Evolutionary conservation across 2,797 vertebrate genomes (phyloP), one percentile per base, ranked within the genome.

Genomic region (Mormyrops attenuatus): DNA sequence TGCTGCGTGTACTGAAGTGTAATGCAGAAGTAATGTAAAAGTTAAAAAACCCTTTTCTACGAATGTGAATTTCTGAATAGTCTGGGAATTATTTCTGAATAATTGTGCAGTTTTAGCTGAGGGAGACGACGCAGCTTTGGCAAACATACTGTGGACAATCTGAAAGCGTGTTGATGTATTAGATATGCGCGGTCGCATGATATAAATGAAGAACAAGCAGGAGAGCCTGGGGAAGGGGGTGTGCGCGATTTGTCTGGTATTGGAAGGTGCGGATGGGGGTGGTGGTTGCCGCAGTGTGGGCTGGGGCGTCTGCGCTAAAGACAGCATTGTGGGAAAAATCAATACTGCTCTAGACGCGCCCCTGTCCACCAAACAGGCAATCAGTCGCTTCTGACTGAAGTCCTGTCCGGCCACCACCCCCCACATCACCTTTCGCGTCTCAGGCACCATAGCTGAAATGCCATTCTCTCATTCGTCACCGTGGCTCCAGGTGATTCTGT

Each of bases 241-340:
- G 15, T 80, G 47, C 7, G 41, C 73, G 26, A 15, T 52, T 15
- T 15, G 44, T 66, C 55, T 63, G 44, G 26, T 88, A 77, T 41
- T 53, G 88, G 47, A 80, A 80, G 88, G 47, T 73, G 66, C 22
- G 3, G 44, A 22, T 53, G 41, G 57, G 80, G 41, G 22, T 22
- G 60, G 26, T 15, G 26, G 0, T 15, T 15, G 30, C 49, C 22
- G 0, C 38, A 82, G 77, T 55, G 53, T 82, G 86, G 87, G 60
- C 6, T 85, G 89, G 47, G 30, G 49, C 0, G 41, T 47, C 69
- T 52, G 73, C 7, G 3, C 38, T 77, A 86, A 89, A 77, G 55
- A 80, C 63, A 89, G 88, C 69, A 91, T 89, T 92, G 91, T 92
- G 92, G 91, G 91, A 91, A 92, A 92, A 92, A 92, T 92, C 91